Evolutionary conservation across 2,888 invertebrate species (phyloP).

Genomic region (Diarsia brunnea): DNA sequence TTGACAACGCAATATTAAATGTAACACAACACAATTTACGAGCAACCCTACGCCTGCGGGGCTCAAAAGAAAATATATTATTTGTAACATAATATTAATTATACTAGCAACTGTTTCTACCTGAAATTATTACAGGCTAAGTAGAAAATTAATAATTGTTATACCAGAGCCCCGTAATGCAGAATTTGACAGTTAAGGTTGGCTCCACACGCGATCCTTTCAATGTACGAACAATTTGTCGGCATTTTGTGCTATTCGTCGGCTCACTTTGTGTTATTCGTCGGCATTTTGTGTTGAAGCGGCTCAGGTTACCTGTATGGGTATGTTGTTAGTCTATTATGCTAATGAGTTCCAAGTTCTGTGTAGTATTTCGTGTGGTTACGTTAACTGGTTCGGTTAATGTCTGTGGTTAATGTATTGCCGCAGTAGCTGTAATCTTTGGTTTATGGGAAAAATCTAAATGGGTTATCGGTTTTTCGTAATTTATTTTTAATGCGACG

Average conservation of each 20-base stretch:
- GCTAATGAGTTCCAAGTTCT: conserved; percentile 39
- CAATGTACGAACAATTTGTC: conserved; percentile 50
- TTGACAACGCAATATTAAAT: conserved; percentile 68
- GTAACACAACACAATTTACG: conserved; percentile 66
- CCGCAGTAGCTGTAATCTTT: conserved; percentile 22
- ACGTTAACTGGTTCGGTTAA: conserved; percentile 17
- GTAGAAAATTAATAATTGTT: conserved; percentile 72
- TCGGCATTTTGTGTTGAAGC: conserved; percentile 43
- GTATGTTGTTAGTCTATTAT: conserved; percentile 54
- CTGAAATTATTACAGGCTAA: conserved; percentile 70
- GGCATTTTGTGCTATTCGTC: conserved; percentile 43
- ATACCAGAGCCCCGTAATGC: conserved; percentile 64
- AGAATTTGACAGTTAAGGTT: conserved; percentile 68
- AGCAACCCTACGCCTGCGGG: conserved; percentile 66
- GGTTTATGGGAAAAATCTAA: conserved; percentile 6
- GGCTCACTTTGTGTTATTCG: conserved; percentile 39
- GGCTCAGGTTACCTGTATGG: conserved; percentile 36
- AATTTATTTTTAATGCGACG: conserved; percentile 38
- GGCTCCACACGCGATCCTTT: conserved; percentile 53
- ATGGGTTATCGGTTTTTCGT: conserved; percentile 14
- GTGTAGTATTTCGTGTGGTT: conserved; percentile 36
- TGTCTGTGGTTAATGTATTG: conserved; percentile 26
- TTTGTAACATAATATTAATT: conserved; percentile 75
- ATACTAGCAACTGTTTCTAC: conserved; percentile 69
- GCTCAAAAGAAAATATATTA: conserved; percentile 72